These are phyloP conservation scores for Hassar affinis DNA, from an alignment of 2,113 vertebrate genomes.

Conservation along the genomic window DNA sequence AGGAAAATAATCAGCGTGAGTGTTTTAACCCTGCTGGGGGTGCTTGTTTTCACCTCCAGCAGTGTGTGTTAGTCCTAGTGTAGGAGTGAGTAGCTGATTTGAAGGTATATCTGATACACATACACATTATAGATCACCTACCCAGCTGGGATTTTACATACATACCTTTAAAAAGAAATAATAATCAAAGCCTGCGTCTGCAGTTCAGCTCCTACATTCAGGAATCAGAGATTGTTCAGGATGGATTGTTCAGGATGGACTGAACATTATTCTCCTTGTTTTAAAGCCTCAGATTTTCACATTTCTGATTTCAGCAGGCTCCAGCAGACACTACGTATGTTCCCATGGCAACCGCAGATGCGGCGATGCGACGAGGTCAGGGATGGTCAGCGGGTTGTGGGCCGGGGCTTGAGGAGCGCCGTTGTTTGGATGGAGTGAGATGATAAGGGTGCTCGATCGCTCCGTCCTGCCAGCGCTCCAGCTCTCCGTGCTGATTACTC, in stretches of 20 bases:
- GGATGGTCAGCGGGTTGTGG: conserved; percentile 34
- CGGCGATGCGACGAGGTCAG: conserved; percentile 50
- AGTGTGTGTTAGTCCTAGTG: background rate
- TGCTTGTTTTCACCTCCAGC: background rate
- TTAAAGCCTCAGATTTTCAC: no score
- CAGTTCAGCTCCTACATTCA: no score
- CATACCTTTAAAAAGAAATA: no score
- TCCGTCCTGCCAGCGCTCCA: conserved; percentile 61
- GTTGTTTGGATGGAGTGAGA: conserved; percentile 45
- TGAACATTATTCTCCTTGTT: no score
- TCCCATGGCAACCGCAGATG: conserved; percentile 48
- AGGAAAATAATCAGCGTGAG: background rate
- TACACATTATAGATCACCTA: no score
- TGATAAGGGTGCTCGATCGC: conserved; percentile 58
- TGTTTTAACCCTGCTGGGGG: no score
- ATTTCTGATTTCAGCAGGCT: background rate
- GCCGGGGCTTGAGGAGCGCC: background rate
- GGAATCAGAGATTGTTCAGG: no score
- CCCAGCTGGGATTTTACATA: no score
- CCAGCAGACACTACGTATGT: background rate
- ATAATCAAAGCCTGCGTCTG: background rate
- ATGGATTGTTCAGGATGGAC: no score
- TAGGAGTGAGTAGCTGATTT: no score
- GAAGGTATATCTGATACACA: no score
- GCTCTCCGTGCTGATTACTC: conserved; percentile 64